phyloP scores from a whole-genome alignment of 2,113 vertebrate species.

The Antennarius striatus region DNA sequence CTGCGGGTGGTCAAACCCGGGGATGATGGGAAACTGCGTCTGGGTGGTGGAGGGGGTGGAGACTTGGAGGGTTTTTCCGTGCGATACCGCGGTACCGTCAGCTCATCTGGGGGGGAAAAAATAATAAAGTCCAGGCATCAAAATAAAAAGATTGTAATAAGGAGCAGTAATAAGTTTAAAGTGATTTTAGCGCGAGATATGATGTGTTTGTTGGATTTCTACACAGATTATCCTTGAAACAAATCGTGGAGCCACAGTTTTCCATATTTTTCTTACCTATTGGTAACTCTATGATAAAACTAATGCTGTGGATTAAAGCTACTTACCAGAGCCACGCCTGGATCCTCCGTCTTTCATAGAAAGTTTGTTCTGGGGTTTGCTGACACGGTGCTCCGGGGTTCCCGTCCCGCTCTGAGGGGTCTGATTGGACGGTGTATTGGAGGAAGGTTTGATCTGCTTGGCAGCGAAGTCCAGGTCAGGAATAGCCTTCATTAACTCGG shows the following conservation, averaged over 20 bases:
- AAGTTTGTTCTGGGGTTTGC: conserved; percentile 88
- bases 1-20: conserved; percentile 91
- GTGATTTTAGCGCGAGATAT: not conserved
- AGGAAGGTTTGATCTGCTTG: conserved; percentile 85
- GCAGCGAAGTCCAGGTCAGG: conserved; percentile 96
- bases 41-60: conserved; percentile 90
- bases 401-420: conserved; percentile 57
- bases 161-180: not conserved
- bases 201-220: not conserved
- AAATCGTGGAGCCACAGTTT: not conserved
- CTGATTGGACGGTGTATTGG: conserved; percentile 59
- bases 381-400: conserved; percentile 86
- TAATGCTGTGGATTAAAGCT: not conserved
- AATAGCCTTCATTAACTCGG: conserved; percentile 97
- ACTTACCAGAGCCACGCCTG: conserved; percentile 88
- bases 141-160: not conserved
- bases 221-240: not conserved
- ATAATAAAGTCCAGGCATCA: not conserved
- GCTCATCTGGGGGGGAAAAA: conserved; percentile 80
- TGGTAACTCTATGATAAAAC: not conserved
- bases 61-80: conserved; percentile 98
- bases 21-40: conserved; percentile 94
- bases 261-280: not conserved
- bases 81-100: conserved; percentile 91
- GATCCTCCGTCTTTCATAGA: conserved; percentile 86